Evolutionary conservation across 2,113 vertebrate genomes (phyloP), one percentile per base, ranked within the genome.

Genomic region (Thalassarche chlororhynchos): DNA sequence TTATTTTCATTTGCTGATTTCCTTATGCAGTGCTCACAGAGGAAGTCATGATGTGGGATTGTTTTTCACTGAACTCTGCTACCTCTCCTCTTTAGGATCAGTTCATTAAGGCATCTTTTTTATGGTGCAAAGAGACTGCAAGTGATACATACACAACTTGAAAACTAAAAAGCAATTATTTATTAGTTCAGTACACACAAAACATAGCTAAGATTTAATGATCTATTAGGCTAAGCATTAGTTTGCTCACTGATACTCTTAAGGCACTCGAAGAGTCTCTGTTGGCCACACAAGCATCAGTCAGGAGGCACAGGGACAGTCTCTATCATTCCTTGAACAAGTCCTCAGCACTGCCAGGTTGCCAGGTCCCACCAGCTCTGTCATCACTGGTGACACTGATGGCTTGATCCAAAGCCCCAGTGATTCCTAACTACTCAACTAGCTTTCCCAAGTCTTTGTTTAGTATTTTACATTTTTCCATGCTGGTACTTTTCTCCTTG

Each of bases 261-360:
- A 60, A 70, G 29, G 21, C 11, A 88, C 0, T 0, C 4, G 1
- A 21, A 40, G 11, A 60, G 3, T 65, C 32, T 57, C 32, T 85
- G 26, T 15, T 74, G 34, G 16, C 9, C 29, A 34, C 36, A 38
- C 3, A 40, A 26, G 4, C 5, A 3, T 54, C 36, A 68, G 17
- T 18, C 29, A 86, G 47, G 36, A 88, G 40, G 36, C 2, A 7
- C 25, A 82, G n/a, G 19, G 14, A 9, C 32, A 68, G 17, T 8
- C 10, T 32, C 14, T 29, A 2, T 55, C 20, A 9, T 4, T 52
- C 21, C 20, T 69, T 52, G 20, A 51, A 47, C 32, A 70, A 6
- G 17, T 14, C 23, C 23, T 75, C 34, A 38, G 10, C 26, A 32
- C 17, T 84, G 17, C 60, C 2, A 6, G 42, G 9, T 28, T 5